A percentile compares a stretch with the other conserved stretches of the same genome.
Conservation (phyloP, 2,113 vertebrate species). For the Callocephalon fimbriatum region DNA sequence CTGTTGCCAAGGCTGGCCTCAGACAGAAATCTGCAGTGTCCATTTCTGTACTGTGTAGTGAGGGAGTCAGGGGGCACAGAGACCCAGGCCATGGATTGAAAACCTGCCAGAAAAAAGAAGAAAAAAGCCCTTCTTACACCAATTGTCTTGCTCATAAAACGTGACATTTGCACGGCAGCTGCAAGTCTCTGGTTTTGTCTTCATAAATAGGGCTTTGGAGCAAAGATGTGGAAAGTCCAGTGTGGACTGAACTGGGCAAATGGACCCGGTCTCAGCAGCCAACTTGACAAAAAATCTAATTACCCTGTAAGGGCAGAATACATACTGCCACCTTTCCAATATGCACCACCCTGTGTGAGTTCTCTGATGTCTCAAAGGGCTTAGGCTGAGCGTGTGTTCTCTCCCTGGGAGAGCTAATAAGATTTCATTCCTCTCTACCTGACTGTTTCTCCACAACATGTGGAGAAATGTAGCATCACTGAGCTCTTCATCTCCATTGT, state of each 20-base stretch:
- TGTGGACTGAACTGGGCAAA: background rate
- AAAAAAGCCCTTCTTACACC: background rate
- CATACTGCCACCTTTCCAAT: background rate
- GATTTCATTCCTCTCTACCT: background rate
- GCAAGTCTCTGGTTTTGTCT: background rate
- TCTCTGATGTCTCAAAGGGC: background rate
- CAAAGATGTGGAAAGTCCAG: constrained; percentile 12
- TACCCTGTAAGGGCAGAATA: background rate
- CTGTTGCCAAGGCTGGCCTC: constrained; percentile 18
- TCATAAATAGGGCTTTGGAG: constrained; percentile 13
- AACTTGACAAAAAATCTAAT: background rate
- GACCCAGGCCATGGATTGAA: background rate
- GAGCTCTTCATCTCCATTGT: background rate
- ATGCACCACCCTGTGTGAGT: background rate
- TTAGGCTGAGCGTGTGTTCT: background rate
- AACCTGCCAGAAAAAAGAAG: background rate
- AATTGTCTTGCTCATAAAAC: constrained; percentile 10
- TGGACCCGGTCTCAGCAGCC: background rate
- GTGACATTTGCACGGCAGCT: background rate
- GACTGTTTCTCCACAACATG: background rate
- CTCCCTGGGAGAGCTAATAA: background rate
- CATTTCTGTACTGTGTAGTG: background rate
- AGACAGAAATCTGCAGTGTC: constrained; percentile 34
- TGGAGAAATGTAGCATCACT: background rate
- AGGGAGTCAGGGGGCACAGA: background rate